Percentiles rank a stretch among this genome's conserved stretches.
Evolutionary conservation across 2,888 invertebrate genomes (phyloP).

Genomic region (Stramonita haemastoma): DNA sequence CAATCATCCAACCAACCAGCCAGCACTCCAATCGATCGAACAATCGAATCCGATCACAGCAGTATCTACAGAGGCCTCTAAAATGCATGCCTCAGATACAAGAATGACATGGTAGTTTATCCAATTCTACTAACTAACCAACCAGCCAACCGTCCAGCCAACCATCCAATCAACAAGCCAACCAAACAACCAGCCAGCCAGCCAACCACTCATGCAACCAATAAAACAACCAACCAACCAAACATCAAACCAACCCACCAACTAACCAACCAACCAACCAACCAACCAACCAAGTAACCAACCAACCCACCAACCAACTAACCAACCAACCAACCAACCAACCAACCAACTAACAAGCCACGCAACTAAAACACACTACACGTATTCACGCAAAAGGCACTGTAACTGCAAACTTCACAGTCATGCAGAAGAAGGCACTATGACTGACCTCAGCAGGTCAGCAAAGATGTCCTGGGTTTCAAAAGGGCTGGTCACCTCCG

Average conservation of each 20-base stretch:
- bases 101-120: no score
- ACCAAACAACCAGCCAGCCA: no score
- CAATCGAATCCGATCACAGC: no score
- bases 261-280: neutral
- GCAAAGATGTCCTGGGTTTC: constrained; percentile 68
- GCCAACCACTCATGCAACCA: no score
- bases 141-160: no score
- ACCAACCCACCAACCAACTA: neutral
- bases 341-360: neutral
- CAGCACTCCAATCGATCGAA: no score
- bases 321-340: neutral
- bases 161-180: no score
- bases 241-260: neutral
- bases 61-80: no score
- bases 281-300: no score
- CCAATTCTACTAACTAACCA: no score
- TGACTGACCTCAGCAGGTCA: constrained; percentile 60
- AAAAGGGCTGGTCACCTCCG: constrained; percentile 50
- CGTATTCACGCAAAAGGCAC: neutral
- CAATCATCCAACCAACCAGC: no score
- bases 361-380: neutral
- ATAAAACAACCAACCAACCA: neutral
- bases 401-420: neutral
- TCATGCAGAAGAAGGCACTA: neutral
- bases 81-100: no score